phyloP scores from a whole-genome alignment of 2,797 vertebrate genomes.

The Sebastes iracundus region DNA sequence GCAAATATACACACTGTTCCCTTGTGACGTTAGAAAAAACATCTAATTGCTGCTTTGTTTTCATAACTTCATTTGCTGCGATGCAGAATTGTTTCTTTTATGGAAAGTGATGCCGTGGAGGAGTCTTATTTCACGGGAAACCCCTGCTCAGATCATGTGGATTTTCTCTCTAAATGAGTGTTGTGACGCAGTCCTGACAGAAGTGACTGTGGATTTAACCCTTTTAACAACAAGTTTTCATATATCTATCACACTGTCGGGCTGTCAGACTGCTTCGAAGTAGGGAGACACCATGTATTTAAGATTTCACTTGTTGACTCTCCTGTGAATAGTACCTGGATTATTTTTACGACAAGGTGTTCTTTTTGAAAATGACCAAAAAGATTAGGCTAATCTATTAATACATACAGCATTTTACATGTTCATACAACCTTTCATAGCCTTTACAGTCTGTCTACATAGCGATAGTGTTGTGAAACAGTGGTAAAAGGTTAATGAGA shows the following conservation, averaged over 20 bases:
- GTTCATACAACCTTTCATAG: background rate
- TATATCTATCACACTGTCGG: background rate
- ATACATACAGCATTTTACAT: background rate
- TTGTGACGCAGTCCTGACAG: slow-evolving; percentile 24
- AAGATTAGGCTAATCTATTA: background rate
- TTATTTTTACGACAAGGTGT: background rate
- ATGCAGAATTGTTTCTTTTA: background rate
- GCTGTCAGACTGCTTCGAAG: background rate
- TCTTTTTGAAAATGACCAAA: background rate
- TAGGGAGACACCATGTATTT: background rate
- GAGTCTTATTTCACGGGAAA: slow-evolving; percentile 55
- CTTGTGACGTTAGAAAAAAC: slow-evolving; percentile 41
- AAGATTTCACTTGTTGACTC: background rate
- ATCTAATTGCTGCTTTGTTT: slow-evolving; percentile 75
- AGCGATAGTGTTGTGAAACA: background rate
- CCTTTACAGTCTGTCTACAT: background rate
- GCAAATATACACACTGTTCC: slow-evolving; percentile 47
- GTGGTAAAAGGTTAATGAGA: slow-evolving; percentile 23
- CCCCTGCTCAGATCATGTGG: slow-evolving; percentile 28
- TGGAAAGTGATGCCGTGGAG: slow-evolving; percentile 28
- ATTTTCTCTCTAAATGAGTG: slow-evolving; percentile 19
- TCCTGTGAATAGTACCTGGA: background rate
- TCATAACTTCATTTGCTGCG: slow-evolving; percentile 37
- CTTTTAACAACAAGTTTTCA: background rate
- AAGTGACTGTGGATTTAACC: slow-evolving; percentile 6